phyloP scores from a whole-genome alignment of 64 coral and sea anemone species.

The Acropora tenuis region DNA sequence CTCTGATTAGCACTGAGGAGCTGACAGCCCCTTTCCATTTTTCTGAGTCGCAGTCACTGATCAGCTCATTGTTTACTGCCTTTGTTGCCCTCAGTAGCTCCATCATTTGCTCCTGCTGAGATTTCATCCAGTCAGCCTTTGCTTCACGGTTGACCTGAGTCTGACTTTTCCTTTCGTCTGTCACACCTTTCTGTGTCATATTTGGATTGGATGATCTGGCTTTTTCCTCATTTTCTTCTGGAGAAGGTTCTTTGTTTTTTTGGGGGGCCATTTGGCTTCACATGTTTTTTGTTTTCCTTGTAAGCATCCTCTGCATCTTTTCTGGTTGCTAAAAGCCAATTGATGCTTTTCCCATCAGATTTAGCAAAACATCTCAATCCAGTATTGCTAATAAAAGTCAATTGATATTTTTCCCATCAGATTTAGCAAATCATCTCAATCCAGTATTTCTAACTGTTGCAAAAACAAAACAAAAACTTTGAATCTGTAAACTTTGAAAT shows the following conservation, averaged over 20 bases:
- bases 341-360: not conserved
- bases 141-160: not conserved
- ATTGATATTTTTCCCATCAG: not conserved
- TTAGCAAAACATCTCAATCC: not conserved
- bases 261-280: not conserved
- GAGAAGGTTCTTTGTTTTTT: not conserved
- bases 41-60: not conserved
- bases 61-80: not conserved
- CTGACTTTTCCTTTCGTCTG: too few species aligned
- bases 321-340: conserved; percentile 11
- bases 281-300: not conserved
- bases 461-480: not conserved
- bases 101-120: conserved; percentile 2
- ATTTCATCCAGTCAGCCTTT: not conserved
- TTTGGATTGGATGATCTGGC: too few species aligned
- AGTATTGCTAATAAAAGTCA: not conserved
- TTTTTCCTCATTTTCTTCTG: not conserved
- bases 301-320: not conserved
- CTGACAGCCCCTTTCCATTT: not conserved
- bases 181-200: too few species aligned
- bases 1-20: not conserved
- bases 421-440: not conserved
- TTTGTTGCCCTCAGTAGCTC: not conserved
- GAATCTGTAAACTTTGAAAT: conserved; percentile 1
- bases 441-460: not conserved